Evolutionary conservation across 2,797 vertebrate species (phyloP), one percentile per base, ranked within the genome.

Genomic region (Bradypodion ventrale): DNA sequence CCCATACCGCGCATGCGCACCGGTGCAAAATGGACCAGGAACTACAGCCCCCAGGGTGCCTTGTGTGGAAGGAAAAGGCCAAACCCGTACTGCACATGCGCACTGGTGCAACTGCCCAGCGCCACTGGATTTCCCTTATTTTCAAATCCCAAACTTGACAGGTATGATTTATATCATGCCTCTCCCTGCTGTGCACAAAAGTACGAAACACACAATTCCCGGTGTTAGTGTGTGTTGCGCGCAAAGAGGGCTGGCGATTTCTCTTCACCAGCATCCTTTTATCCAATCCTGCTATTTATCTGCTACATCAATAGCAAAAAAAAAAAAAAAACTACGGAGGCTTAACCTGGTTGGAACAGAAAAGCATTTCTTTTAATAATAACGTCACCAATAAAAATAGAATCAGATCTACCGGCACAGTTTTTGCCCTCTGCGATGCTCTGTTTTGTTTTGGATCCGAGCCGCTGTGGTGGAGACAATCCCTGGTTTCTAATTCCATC

Each of bases 221-320:
- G n/a, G 9, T 52, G 3, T 83, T 75, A 73, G n/a, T 9, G 52
- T 35, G 46, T 16, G 4, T 56, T n/a, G n/a, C n/a, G 52, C 19
- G 5, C 21, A 19, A 10, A 27, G 35, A 8, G 52, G 19, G 63
- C 25, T 0, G 7, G 65, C 85, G 49, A 65, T 52, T 79, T 66
- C 10, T 40, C 68, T 68, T 4, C 0, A 0, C 5, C 80, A 6
- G 63, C 0, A 23, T 3, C 29, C 65, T 77, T 59, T 9, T 4
- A 46, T 83, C 66, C 65, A 77, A 87, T 83, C 25, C 65, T 59
- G 72, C 87, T 56, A 32, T 85, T 85, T 76, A 82, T 87, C 84
- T 87, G 77, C 15, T 1, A 78, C 37, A n/a, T n/a, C n/a, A n/a
- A n/a, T n/a, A n/a, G n/a, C 19, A 1, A 83, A 13, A n/a, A n/a